Base-by-base conservation (phyloP, 2,113 vertebrate species). In the Amblyopsis rosae region DNA sequence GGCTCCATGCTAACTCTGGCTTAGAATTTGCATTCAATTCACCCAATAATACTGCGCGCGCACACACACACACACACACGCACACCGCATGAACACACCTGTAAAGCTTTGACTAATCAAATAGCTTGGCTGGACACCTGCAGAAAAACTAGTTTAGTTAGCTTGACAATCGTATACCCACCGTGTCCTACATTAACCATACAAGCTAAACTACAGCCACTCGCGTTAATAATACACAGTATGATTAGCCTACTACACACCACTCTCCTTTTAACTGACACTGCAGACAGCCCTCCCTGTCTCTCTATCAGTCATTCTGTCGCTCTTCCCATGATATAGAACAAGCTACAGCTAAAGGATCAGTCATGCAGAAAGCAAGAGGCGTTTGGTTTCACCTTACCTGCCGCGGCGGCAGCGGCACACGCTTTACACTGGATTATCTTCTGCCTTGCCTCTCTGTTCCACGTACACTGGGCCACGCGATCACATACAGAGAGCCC, bases 311-410 rank as follows among this genome's bases (percentile, higher is more conserved):
- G 9, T 54, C 53, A 47, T 26, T 59, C 1, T 49, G 9, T 67
- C 59, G 50, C 46, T 69, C 53, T 69, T 46, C 15, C n/a, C 9
- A 59, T 69, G 62, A 46, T 50, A 55, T 1, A 57, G 16, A 54
- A 26, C 1, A 3, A 77, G 72, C 41, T 62, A 62, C 62, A 75
- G 11, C 26, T 41, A 11, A 16, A 62, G 19, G 9, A 32, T n/a
- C 16, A 35, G 48, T 9, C 3, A 7, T 15, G 0, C 5, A 47
- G 2, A 79, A 70, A 0, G 0, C 47, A 65, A 33, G 1, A 0
- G 49, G 15, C 9, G 49, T 8, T 4, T 55, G 11, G 62, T 47
- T 19, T 58, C 6, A 60, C 51, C 89, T 89, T 84, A 90, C 87
- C 89, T 51, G 64, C 68, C 7, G 63, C 47, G 49, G 66, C 9